Percentiles rank a stretch among this genome's conserved stretches.
Evolutionary conservation across 2,113 vertebrate species (phyloP).

Genomic region (Boleophthalmus pectinirostris): DNA sequence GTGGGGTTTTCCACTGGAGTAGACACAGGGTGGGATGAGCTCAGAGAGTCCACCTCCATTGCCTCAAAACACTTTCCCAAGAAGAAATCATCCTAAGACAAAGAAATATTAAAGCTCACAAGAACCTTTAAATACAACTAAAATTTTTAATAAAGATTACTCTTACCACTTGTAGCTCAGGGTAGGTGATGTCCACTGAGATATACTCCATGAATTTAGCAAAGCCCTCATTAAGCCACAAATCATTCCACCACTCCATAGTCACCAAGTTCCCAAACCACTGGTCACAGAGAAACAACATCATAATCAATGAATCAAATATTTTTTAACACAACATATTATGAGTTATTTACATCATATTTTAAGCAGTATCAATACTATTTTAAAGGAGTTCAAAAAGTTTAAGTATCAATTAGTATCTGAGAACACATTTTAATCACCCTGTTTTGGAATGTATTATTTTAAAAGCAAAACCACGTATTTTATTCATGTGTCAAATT

Average conservation of each 20-base stretch:
- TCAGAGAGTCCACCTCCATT: constrained; percentile 88
- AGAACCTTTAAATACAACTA: neutral
- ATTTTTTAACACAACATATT: no score
- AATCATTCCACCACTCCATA: constrained; percentile 82
- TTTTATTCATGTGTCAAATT: neutral
- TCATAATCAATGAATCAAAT: neutral
- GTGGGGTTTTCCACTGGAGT: constrained; percentile 85
- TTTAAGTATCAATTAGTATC: no score
- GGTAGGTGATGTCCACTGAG: constrained; percentile 68
- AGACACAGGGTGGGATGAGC: constrained; percentile 89
- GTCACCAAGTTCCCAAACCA: constrained; percentile 82
- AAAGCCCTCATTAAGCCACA: constrained; percentile 81
- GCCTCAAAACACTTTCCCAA: constrained; percentile 84
- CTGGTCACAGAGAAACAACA: constrained; percentile 40
- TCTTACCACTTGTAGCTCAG: constrained; percentile 77
- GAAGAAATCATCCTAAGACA: constrained; percentile 84
- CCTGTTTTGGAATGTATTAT: no score
- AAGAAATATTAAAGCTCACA: neutral
- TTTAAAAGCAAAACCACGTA: no score
- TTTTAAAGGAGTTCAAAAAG: no score
- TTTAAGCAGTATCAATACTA: no score
- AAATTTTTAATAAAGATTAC: neutral
- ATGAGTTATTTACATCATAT: no score
- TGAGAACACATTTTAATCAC: no score
- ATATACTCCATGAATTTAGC: constrained; percentile 79